Evolutionary conservation across 2,888 invertebrate genomes (phyloP).

Genomic region (Oscheius sp.): DNA sequence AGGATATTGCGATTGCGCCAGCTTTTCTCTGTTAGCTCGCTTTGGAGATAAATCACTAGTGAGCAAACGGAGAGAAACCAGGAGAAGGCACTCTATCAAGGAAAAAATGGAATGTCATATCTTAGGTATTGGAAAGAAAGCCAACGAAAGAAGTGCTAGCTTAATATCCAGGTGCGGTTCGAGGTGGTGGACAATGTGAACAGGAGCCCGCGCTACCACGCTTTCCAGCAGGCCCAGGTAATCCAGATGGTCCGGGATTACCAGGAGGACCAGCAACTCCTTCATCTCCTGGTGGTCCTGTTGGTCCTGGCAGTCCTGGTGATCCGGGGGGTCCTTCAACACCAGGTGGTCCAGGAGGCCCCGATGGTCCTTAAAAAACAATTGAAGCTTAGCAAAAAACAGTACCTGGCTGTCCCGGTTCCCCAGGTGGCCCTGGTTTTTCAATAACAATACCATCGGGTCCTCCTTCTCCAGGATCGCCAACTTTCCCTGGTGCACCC

Average conservation of each 20-base stretch:
- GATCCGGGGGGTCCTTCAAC: constrained; percentile 36
- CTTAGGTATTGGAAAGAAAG: background rate
- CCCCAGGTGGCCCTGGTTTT: constrained; percentile 54
- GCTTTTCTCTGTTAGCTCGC: constrained; percentile 17
- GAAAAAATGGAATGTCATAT: constrained; percentile 13
- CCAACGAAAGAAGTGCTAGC: background rate
- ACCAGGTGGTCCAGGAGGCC: constrained; percentile 35
- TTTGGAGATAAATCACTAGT: constrained; percentile 3
- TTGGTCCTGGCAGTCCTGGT: constrained; percentile 41
- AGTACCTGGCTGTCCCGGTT: constrained; percentile 40
- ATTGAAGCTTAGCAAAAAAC: background rate
- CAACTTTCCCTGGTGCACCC: constrained; percentile 52
- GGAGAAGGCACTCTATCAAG: constrained; percentile 19
- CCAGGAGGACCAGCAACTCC: constrained; percentile 51
- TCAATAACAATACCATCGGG: constrained; percentile 52
- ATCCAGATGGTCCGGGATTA: constrained; percentile 49
- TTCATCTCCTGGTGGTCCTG: constrained; percentile 51
- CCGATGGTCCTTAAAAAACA: constrained; percentile 33
- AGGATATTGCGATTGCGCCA: constrained; percentile 28
- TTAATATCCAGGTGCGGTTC: constrained; percentile 61
- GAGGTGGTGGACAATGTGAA: constrained; percentile 56
- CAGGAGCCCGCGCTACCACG: constrained; percentile 54
- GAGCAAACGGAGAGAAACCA: constrained; percentile 10
- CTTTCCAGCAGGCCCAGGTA: constrained; percentile 45
- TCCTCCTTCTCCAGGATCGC: constrained; percentile 52